Conservation (phyloP, 2,113 vertebrate species). For the Variabilichromis moorii region DNA sequence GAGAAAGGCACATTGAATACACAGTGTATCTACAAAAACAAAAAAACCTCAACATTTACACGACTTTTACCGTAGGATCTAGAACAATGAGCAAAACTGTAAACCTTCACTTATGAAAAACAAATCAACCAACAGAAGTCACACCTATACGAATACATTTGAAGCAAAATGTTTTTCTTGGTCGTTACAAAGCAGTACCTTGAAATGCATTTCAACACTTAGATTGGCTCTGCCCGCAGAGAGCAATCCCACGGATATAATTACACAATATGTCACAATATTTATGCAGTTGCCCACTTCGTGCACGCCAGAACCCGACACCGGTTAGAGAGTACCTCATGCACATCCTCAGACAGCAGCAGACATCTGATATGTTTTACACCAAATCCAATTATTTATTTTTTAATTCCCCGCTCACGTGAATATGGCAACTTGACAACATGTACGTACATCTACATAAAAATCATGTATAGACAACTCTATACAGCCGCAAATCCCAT, state of each 20-base stretch:
- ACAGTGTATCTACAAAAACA: slow-evolving; percentile 81
- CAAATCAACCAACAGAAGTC: slow-evolving; percentile 45
- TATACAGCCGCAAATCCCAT: slow-evolving; percentile 87
- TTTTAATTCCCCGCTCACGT: neutral
- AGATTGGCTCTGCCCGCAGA: slow-evolving; percentile 96
- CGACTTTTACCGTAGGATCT: slow-evolving; percentile 65
- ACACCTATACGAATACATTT: slow-evolving; percentile 86
- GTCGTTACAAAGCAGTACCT: slow-evolving; percentile 93
- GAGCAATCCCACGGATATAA: slow-evolving; percentile 81
- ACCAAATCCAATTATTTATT: slow-evolving; percentile 6
- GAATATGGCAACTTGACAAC: slow-evolving; percentile 60
- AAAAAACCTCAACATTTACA: slow-evolving; percentile 52
- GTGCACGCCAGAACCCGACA: slow-evolving; percentile 18
- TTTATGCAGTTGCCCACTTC: slow-evolving; percentile 77
- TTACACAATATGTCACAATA: slow-evolving; percentile 88
- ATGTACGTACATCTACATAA: slow-evolving; percentile 72
- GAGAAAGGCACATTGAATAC: slow-evolving; percentile 85
- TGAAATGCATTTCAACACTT: slow-evolving; percentile 88
- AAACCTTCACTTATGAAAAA: slow-evolving; percentile 94
- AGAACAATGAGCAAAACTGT: slow-evolving; percentile 82
- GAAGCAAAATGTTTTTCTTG: slow-evolving; percentile 93
- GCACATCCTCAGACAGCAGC: slow-evolving; percentile 62
- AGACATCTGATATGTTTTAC: slow-evolving; percentile 48
- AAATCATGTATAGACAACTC: slow-evolving; percentile 64
- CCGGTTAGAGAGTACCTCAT: slow-evolving; percentile 52